phyloP scores from a whole-genome alignment of 2,113 vertebrate genomes.

The Erythrolamprus reginae region DNA sequence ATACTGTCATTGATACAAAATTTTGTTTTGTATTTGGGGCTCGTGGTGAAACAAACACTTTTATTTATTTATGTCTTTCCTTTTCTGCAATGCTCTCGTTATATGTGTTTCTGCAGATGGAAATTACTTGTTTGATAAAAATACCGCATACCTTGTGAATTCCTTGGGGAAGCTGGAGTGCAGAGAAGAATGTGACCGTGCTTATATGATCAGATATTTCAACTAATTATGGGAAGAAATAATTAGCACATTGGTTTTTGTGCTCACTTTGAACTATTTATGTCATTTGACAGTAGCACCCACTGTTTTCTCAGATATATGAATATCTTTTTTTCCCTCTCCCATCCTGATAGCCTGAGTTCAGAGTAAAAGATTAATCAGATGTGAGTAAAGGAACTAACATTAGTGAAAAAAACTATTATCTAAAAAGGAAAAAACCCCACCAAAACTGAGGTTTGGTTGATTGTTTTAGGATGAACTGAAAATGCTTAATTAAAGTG shows the following conservation, averaged over 20 bases:
- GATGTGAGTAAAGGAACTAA: not conserved
- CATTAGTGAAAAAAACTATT: not conserved
- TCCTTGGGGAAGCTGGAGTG: conserved; percentile 21
- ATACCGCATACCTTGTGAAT: conserved; percentile 26
- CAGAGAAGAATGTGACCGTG: conserved; percentile 30
- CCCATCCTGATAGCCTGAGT: conserved; percentile 21
- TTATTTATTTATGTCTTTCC: not conserved
- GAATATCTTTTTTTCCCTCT: conserved; percentile 48
- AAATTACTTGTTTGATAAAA: not conserved
- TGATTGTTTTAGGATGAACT: conserved; percentile 35
- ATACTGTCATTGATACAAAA: not conserved
- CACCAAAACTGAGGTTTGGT: conserved; percentile 17
- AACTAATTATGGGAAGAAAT: conserved; percentile 44
- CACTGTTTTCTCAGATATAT: conserved; percentile 39
- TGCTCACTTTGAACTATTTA: conserved; percentile 49
- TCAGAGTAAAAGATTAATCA: conserved; percentile 29
- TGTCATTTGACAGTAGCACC: conserved; percentile 47
- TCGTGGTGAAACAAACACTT: not conserved
- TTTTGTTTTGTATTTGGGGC: not conserved
- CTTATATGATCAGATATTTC: conserved; percentile 43
- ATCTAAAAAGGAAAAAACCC: not conserved
- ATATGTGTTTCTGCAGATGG: not conserved
- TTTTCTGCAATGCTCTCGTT: not conserved
- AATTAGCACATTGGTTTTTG: conserved; percentile 26
- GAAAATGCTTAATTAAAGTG: conserved; percentile 28